A percentile compares a stretch with the other conserved stretches of the same genome.
Evolutionary conservation across 2,888 invertebrate genomes (phyloP).

Genomic region (Hemicrepidius hirtus): DNA sequence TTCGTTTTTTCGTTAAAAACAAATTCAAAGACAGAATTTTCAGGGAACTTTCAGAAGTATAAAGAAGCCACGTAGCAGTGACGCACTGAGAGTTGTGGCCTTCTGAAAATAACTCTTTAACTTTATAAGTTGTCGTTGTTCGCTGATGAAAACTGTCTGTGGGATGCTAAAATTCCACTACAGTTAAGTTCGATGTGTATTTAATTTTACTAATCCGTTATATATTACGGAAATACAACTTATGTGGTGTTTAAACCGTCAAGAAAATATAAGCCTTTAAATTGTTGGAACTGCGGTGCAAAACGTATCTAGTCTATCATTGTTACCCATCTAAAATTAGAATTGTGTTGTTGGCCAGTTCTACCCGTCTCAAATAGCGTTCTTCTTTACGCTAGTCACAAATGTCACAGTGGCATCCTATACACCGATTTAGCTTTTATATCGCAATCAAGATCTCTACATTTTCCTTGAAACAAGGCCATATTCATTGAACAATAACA

Average conservation of each 20-base stretch:
- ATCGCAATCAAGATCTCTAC: conserved; percentile 11
- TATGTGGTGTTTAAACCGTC: not conserved
- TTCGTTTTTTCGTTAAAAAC: not conserved
- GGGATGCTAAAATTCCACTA: conserved; percentile 34
- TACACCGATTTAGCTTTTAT: conserved; percentile 24
- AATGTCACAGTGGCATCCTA: conserved; percentile 39
- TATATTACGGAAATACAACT: not conserved
- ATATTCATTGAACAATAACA: not conserved
- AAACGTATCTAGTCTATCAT: conserved; percentile 35
- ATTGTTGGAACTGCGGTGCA: conserved; percentile 12
- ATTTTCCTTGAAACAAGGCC: conserved; percentile 10
- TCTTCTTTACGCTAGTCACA: conserved; percentile 30
- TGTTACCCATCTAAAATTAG: conserved; percentile 46
- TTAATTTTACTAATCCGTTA: not conserved
- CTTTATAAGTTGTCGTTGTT: conserved; percentile 39
- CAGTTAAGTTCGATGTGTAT: conserved; percentile 1
- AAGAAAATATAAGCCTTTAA: conserved; percentile 8
- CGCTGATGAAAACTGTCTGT: conserved; percentile 40
- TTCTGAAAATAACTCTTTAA: conserved; percentile 44
- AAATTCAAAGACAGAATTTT: conserved; percentile 13
- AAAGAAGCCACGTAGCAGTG: conserved; percentile 29
- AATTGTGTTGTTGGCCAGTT: conserved; percentile 42
- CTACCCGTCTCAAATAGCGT: conserved; percentile 33
- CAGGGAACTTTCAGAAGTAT: conserved; percentile 22
- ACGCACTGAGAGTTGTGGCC: conserved; percentile 41